phyloP scores from a whole-genome alignment of 2,113 vertebrate species.

The Platanista minor region DNA sequence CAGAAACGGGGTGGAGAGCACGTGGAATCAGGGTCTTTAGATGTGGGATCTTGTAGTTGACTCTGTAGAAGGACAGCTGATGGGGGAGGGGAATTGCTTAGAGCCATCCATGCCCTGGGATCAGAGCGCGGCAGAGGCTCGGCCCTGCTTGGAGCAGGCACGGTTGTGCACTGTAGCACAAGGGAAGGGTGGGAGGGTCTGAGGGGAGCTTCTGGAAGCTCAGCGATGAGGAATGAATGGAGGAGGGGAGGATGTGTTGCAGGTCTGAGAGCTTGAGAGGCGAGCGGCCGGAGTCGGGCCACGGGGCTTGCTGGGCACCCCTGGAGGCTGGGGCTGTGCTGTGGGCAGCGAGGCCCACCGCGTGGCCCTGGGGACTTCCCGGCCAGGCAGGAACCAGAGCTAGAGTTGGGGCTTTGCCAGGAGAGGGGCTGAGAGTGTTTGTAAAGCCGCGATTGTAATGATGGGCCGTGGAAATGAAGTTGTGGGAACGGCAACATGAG shows the following conservation, averaged over 20 bases:
- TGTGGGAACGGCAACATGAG: neutral
- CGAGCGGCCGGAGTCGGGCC: neutral
- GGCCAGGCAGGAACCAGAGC: too few species aligned
- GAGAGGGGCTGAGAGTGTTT: neutral
- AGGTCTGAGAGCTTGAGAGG: neutral
- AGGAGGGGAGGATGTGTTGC: neutral
- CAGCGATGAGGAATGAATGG: neutral
- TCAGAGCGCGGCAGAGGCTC: neutral
- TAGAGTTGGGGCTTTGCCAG: neutral
- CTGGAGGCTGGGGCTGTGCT: neutral
- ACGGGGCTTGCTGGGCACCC: neutral
- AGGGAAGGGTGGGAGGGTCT: neutral
- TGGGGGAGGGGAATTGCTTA: neutral
- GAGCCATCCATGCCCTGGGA: neutral
- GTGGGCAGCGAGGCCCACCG: rapidly evolving
- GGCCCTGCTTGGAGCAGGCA: neutral
- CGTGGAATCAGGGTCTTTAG: neutral
- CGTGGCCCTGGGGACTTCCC: neutral
- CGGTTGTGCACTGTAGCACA: rapidly evolving
- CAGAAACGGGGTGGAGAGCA: neutral
- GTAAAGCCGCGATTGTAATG: rapidly evolving
- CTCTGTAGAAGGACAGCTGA: neutral
- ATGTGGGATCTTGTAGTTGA: neutral
- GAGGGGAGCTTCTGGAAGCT: neutral
- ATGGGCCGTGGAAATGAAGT: too few species aligned